Base-by-base conservation (phyloP, 2,113 vertebrate species). In the Mus spicilegus region DNA sequence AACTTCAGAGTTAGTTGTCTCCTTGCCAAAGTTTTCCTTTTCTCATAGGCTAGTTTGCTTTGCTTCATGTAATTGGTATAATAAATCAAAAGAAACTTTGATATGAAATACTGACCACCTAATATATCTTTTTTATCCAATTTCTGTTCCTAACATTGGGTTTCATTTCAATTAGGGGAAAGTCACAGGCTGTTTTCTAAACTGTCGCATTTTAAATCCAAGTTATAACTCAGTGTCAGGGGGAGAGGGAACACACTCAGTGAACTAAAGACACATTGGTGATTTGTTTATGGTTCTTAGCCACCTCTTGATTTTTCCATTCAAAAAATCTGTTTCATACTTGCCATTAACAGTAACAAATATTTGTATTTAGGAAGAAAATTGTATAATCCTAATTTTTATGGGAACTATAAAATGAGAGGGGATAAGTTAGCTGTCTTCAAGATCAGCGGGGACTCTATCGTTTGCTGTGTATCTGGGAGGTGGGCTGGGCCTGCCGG, bases 91-190 rank as follows among this genome's bases (percentile, higher is more conserved):
- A 87, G 90, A 77, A n/a, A 49, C 19, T 85, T 95, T 89, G 58
- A 77, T 90, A 93, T 76, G 70, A 93, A 96, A 92, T 86, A 63
- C 3, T 65, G 73, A 94, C 78, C 77, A 95, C 33, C 56, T 91
- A 75, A 95, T 93, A 85, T 87, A 94, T 96, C 89, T 96, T 96
- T 96, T 94, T 94, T 69, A 69, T 61, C 26, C 90, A 90, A 87
- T 92, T 97, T 90, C 5, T 49, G 70, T 90, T 70, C 76, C 76
- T 84, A 42, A 75, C 89, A 89, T 11, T 54, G 42, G 36, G 14
- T 93, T 96, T 93, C 30, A 54, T 95, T 96, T 90, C 58, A 75
- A 39, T 94, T 90, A 92, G 56, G 30, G 61, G 61, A 46, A 95
- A 86, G 20, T 88, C 13, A 89, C 36, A 28, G 30, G 67, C 30